phyloP scores from a whole-genome alignment of 2,113 vertebrate genomes.

The Raphicerus campestris region DNA sequence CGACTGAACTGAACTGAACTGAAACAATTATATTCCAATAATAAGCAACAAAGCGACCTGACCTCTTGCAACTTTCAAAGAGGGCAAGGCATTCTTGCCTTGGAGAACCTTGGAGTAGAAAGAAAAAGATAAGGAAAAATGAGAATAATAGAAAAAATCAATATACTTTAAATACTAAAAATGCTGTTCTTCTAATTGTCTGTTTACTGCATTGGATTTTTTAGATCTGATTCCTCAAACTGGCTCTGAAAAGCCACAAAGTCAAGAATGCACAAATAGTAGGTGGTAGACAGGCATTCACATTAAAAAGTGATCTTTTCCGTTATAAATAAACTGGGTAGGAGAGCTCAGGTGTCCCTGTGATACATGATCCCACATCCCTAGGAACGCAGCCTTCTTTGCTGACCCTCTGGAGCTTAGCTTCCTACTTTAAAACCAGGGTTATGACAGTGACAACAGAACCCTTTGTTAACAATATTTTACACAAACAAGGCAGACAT shows the following conservation, averaged over 20 bases:
- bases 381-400: background rate
- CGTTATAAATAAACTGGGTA: background rate
- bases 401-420: background rate
- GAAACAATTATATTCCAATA: background rate
- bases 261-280: background rate
- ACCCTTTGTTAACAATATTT: background rate
- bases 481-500: background rate
- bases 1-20: too few species aligned
- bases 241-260: background rate
- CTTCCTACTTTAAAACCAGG: background rate
- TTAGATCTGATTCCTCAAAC: background rate
- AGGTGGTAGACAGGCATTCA: background rate
- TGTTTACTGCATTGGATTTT: background rate
- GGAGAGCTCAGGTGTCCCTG: background rate
- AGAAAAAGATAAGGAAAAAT: background rate
- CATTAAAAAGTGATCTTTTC: background rate
- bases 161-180: background rate
- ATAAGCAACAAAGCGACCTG: background rate
- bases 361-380: accelerated
- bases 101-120: background rate
- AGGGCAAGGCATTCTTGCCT: background rate
- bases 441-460: background rate
- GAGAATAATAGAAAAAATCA: background rate
- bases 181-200: background rate
- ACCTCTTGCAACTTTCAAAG: background rate